phyloP scores from a whole-genome alignment of 2,888 invertebrate species.

The Melanophora roralis region DNA sequence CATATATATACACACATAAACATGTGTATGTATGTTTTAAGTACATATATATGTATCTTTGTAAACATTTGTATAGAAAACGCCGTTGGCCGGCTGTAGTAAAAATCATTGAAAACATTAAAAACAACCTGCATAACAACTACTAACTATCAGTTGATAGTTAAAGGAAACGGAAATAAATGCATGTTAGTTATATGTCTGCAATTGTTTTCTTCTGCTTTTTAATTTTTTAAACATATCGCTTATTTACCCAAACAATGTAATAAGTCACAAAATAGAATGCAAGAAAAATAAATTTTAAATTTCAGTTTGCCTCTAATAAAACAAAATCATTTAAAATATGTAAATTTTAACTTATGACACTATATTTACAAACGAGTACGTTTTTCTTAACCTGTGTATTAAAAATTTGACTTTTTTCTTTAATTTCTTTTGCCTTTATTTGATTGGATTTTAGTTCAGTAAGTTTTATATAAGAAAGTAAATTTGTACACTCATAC shows the following conservation, averaged over 20 bases:
- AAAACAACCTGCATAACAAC: constrained; percentile 16
- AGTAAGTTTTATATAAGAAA: too few relatives aligned
- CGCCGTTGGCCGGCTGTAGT: constrained; percentile 4
- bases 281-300: too few relatives aligned
- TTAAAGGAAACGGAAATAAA: constrained; percentile 65
- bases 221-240: too few relatives aligned
- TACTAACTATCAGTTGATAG: constrained; percentile 54
- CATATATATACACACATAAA: not conserved
- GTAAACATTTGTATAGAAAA: not conserved
- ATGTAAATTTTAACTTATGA: too few relatives aligned
- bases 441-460: too few relatives aligned
- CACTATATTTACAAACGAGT: too few relatives aligned
- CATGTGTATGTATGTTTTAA: not conserved
- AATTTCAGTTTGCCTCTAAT: constrained; percentile 40
- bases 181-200: constrained; percentile 64
- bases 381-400: too few relatives aligned
- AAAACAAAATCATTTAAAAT: too few relatives aligned
- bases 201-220: constrained; percentile 31
- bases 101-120: constrained; percentile 2
- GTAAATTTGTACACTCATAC: too few relatives aligned
- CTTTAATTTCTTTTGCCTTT: not conserved
- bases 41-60: not conserved
- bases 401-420: constrained; percentile 15
- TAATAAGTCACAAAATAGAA: too few relatives aligned
- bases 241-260: too few relatives aligned